These are phyloP conservation scores for Lycophotia porphyrea DNA, from an alignment of 2,888 invertebrate genomes.

Conservation along the genomic window DNA sequence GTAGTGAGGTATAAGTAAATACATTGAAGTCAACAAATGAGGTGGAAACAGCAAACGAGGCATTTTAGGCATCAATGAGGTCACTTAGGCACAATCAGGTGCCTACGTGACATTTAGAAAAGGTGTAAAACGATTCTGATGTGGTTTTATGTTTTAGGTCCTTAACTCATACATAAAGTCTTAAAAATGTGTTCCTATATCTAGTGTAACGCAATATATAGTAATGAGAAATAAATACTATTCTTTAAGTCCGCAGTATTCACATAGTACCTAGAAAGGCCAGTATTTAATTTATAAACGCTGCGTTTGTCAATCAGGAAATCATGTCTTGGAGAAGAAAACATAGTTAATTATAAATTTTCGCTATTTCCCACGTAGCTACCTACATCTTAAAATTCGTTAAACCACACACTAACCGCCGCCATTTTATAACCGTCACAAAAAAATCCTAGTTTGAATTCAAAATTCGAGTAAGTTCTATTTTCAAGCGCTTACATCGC, in stretches of 20 bases:
- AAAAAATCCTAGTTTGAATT: constrained; percentile 31
- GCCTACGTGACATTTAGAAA: constrained; percentile 15
- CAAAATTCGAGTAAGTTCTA: constrained; percentile 35
- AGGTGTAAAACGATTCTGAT: constrained; percentile 18
- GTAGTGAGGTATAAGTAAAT: constrained; percentile 41
- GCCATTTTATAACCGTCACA: constrained; percentile 13
- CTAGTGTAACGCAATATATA: background rate
- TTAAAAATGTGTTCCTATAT: background rate
- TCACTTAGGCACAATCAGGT: constrained; percentile 41
- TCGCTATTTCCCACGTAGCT: background rate
- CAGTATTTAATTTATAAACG: background rate
- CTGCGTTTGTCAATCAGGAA: background rate
- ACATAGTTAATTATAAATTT: background rate
- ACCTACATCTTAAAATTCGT: background rate
- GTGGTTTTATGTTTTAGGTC: background rate
- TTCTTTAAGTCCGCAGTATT: background rate
- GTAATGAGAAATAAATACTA: background rate
- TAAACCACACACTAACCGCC: constrained; percentile 16
- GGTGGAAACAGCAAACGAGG: constrained; percentile 70
- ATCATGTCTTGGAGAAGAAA: background rate
- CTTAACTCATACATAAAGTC: background rate
- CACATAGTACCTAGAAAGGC: background rate
- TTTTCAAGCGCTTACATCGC: constrained; percentile 38
- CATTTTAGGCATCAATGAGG: constrained; percentile 52
- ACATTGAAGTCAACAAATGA: constrained; percentile 70